Percentiles rank a stretch among this genome's conserved stretches.
phyloP scores from a whole-genome alignment of 2,797 vertebrate species.

The Erithacus rubecula region DNA sequence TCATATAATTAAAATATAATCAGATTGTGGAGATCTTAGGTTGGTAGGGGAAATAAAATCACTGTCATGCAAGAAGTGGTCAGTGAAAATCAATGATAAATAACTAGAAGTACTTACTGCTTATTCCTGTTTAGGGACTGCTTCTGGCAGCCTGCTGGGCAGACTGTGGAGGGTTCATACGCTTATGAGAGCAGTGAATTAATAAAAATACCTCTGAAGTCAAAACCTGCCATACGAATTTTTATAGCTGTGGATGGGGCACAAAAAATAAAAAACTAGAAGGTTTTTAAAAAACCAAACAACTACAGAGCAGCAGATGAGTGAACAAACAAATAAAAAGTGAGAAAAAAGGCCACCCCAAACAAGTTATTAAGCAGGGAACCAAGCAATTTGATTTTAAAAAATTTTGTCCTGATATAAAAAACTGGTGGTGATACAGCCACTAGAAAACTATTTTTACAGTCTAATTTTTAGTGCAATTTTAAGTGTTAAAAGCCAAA shows the following conservation, averaged over 20 bases:
- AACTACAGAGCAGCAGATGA: not conserved
- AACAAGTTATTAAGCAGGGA: not conserved
- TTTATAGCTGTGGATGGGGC: not conserved
- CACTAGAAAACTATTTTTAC: not conserved
- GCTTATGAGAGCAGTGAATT: not conserved
- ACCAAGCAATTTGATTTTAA: not conserved
- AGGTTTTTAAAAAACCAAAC: not conserved
- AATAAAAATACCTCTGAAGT: not conserved
- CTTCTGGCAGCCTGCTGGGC: not conserved
- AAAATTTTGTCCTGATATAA: not conserved
- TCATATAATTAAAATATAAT: not conserved
- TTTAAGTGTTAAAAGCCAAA: not conserved
- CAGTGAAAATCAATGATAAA: not conserved
- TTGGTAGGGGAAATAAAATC: not conserved
- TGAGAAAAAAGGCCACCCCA: fast-evolving
- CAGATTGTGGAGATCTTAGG: not conserved
- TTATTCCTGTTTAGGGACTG: not conserved
- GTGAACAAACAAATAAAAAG: not conserved
- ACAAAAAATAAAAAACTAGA: not conserved
- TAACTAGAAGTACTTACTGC: not conserved
- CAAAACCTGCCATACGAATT: not conserved
- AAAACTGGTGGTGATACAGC: not conserved
- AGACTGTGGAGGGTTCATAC: not conserved
- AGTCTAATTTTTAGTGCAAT: not conserved
- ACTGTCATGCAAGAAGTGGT: not conserved